phyloP scores from a whole-genome alignment of 2,888 invertebrate species.

The Leptinotarsa tumamoca region DNA sequence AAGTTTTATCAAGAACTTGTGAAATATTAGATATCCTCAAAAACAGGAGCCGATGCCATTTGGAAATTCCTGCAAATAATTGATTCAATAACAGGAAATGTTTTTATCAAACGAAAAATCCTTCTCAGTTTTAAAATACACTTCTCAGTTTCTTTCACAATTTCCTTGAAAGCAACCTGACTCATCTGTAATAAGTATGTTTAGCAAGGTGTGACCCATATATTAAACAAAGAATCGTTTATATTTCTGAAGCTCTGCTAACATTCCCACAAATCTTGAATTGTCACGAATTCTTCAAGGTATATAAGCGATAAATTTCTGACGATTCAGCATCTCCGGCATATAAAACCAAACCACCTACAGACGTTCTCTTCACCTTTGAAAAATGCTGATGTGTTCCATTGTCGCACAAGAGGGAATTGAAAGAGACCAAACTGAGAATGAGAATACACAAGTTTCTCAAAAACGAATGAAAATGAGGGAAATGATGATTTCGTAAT shows the following conservation, averaged over 20 bases:
- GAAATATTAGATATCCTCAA: no score
- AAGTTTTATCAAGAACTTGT: no score
- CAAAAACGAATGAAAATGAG: no score
- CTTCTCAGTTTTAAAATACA: background rate
- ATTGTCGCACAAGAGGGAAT: constrained; percentile 8
- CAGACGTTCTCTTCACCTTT: constrained; percentile 44
- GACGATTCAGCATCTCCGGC: constrained; percentile 30
- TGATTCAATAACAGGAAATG: no score
- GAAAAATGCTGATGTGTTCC: background rate
- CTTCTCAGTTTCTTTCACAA: background rate
- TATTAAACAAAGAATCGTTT: constrained; percentile 6
- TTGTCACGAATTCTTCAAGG: constrained; percentile 40
- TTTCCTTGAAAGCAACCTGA: background rate
- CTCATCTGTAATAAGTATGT: background rate
- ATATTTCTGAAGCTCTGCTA: background rate
- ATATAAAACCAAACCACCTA: constrained; percentile 30
- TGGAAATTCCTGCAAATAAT: no score
- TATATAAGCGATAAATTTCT: constrained; percentile 33
- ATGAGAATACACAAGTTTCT: no score
- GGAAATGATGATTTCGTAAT: no score
- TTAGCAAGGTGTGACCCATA: constrained; percentile 1
- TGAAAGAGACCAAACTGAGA: background rate
- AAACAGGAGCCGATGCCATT: no score
- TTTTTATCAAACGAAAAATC: no score
- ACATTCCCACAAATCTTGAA: constrained; percentile 26